Percentiles rank a stretch among this genome's conserved stretches.
Conservation (phyloP, 2,888 invertebrate genomes). For the Platypus cylindrus region DNA sequence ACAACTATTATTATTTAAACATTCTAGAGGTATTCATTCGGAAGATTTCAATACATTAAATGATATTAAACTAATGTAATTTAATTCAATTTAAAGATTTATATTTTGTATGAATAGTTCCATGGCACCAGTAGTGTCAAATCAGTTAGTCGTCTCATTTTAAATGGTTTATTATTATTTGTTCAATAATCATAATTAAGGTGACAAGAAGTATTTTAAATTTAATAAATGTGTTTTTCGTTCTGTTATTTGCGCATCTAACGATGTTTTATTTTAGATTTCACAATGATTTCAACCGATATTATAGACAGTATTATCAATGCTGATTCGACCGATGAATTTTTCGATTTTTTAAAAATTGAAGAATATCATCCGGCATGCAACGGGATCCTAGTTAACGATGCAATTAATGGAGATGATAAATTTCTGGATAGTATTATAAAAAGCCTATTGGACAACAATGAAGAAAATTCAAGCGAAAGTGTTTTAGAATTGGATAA, state of each 20-base stretch:
- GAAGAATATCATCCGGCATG: conserved; percentile 18
- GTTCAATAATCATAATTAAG: no score
- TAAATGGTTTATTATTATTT: no score
- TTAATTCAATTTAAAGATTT: conserved; percentile 16
- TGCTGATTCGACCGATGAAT: no score
- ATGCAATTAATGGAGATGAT: conserved; percentile 20
- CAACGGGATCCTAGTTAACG: conserved; percentile 14
- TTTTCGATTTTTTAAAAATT: conserved; percentile 20
- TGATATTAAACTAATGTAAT: conserved; percentile 15
- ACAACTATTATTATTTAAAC: conserved; percentile 10
- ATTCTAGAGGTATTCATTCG: conserved; percentile 12
- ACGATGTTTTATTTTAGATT: no score
- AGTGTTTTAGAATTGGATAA: conserved; percentile 10
- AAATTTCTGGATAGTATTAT: conserved; percentile 22
- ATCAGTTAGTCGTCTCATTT: no score
- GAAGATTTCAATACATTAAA: conserved; percentile 10
- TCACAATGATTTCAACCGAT: no score
- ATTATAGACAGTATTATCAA: no score
- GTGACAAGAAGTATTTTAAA: no score
- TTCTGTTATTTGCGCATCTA: no score
- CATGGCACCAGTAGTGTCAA: conserved; percentile 13
- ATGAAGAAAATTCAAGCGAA: conserved; percentile 9
- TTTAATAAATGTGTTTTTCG: no score
- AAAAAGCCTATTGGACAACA: conserved; percentile 20
- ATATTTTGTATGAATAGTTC: no score